These are phyloP conservation scores for Nemotelus nigrinus DNA, from an alignment of 2,888 invertebrate genomes.

Conservation along the genomic window DNA sequence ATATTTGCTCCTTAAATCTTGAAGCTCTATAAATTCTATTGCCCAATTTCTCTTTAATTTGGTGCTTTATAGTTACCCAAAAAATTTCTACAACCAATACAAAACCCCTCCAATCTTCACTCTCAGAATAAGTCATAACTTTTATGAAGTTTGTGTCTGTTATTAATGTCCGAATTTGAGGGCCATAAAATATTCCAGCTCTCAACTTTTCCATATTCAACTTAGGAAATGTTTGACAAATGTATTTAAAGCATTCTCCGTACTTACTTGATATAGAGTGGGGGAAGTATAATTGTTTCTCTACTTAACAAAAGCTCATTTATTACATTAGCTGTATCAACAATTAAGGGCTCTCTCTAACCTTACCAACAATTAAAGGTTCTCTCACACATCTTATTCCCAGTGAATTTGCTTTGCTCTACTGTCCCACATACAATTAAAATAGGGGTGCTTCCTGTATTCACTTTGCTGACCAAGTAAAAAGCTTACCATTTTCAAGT, in stretches of 20 bases:
- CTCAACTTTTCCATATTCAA: constrained; percentile 41
- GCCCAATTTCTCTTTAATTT: background rate
- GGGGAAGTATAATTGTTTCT: background rate
- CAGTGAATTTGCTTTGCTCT: constrained; percentile 1
- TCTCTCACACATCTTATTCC: background rate
- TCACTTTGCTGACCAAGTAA: constrained; percentile 28
- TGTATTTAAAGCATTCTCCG: constrained; percentile 1
- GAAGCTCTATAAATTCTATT: no score
- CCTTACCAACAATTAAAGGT: background rate
- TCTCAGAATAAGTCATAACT: constrained; percentile 23
- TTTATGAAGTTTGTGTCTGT: constrained; percentile 43
- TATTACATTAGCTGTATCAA: background rate
- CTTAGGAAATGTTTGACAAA: constrained; percentile 29
- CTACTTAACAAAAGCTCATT: background rate
- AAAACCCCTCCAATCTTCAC: background rate
- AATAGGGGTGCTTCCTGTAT: constrained; percentile 6
- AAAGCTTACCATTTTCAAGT: constrained; percentile 41
- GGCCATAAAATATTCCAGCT: constrained; percentile 49
- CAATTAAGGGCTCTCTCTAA: background rate
- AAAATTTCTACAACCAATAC: background rate
- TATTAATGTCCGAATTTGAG: constrained; percentile 45
- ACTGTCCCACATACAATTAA: background rate
- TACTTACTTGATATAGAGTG: background rate
- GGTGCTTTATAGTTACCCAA: background rate
- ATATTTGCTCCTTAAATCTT: no score